A percentile compares a stretch with the other conserved stretches of the same genome.
Conservation (phyloP, 2,888 invertebrate species). For the Operophtera brumata region DNA sequence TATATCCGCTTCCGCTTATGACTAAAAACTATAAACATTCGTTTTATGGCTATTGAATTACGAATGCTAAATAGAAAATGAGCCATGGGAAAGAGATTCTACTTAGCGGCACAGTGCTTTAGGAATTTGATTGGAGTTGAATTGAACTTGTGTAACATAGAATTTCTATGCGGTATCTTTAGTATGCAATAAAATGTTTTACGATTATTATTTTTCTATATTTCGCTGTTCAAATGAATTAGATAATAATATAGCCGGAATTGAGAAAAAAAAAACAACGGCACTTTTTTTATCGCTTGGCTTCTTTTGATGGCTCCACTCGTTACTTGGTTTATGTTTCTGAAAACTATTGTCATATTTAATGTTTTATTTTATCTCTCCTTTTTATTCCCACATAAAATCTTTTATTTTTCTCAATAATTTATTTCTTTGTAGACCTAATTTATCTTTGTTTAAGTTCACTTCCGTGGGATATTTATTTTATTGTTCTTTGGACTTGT, state of each 20-base stretch:
- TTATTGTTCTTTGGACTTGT: no score
- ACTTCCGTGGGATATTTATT: no score
- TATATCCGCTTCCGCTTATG: slow-evolving; percentile 39
- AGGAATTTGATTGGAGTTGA: slow-evolving; percentile 50
- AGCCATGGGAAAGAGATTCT: slow-evolving; percentile 60
- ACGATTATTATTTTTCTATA: slow-evolving; percentile 26
- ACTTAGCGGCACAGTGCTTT: slow-evolving; percentile 39
- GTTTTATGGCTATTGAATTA: slow-evolving; percentile 64
- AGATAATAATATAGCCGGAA: slow-evolving; percentile 27
- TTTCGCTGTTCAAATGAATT: slow-evolving; percentile 33
- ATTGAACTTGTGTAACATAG: slow-evolving; percentile 44
- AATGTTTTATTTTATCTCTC: slow-evolving; percentile 24
- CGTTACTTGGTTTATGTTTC: background rate
- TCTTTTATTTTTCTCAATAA: no score
- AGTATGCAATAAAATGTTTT: slow-evolving; percentile 41
- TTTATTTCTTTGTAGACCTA: no score
- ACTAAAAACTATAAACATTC: slow-evolving; percentile 44
- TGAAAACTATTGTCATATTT: background rate
- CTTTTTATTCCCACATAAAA: slow-evolving; percentile 5
- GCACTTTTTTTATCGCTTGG: background rate
- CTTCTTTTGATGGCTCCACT: background rate
- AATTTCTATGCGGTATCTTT: slow-evolving; percentile 32
- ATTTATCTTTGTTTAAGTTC: no score
- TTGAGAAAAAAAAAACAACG: slow-evolving; percentile 30
- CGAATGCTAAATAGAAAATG: slow-evolving; percentile 65